Evolutionary conservation across 2,797 vertebrate species (phyloP), one percentile per base, ranked within the genome.

Genomic region (Cynopterus sphinx): DNA sequence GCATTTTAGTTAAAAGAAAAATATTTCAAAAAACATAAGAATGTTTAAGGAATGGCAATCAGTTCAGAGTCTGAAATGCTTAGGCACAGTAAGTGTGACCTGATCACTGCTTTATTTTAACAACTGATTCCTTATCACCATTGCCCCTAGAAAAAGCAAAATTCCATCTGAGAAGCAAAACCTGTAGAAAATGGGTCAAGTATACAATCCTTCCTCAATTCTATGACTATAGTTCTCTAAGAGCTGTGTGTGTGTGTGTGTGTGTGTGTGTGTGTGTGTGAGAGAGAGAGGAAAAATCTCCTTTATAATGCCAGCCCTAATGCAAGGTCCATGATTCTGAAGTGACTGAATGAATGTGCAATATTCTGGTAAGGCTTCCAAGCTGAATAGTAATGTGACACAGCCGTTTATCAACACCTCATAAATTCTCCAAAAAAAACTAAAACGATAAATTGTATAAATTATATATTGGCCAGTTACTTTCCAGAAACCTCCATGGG

Each of bases 151-250:
- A n/a, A 75, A 39, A 61, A 87, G 11, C 9, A 49, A 88, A 95
- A 93, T 91, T 46, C 49, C 13, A 33, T 46, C 63, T 31, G 13
- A 96, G 33, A 89, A 93, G 21, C 4, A 92, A 95, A 88, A 87
- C 2, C 3, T 90, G 22, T 7, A 1, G 16, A 92, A 91, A 1
- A 46, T 65, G 55, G 41, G 16, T 8, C 39, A 59, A 9, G 1
- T 21, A 31, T 21, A 10, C 24, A 59, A 55, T 61, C 19, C 3
- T 79, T 63, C 9, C 39, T 81, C n/a, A 51, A 22, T 43, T 17
- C 4, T 51, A 8, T 79, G 17, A 82, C 13, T 68, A 79, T 4
- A 65, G 12, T 65, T 6, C 4, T 57, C 43, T 68, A 82, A 12
- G 12, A 49, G 49, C 3, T n/a, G 31, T 77, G 71, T 77, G 57